These are phyloP conservation scores for Potamilus streckersoni DNA, from an alignment of 1,140 invertebrate species.

Conservation along the genomic window DNA sequence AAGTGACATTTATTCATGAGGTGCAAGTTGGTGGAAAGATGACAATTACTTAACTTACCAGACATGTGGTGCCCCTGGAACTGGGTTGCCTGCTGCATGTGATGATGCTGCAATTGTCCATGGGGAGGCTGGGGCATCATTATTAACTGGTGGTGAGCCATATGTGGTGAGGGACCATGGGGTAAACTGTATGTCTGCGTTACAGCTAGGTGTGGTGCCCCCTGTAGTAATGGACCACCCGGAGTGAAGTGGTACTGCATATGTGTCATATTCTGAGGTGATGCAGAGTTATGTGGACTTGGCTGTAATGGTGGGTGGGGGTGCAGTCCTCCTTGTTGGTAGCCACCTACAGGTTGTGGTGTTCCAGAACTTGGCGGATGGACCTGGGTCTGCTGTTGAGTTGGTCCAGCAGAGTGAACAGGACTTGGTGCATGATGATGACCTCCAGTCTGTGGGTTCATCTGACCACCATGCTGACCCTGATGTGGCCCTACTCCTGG, in stretches of 20 bases:
- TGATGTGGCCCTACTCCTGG: conserved; percentile 4
- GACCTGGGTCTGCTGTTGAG: conserved; percentile 9
- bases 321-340: conserved; percentile 17
- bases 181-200: conserved; percentile 22
- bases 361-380: conserved; percentile 43
- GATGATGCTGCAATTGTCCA: conserved; percentile 14
- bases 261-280: conserved; percentile 20
- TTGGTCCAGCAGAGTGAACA: conserved; percentile 19
- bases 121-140: conserved; percentile 24
- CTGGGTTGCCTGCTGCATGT: conserved; percentile 12
- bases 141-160: conserved; percentile 19
- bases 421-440: conserved; percentile 21
- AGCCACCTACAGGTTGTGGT: conserved; percentile 32
- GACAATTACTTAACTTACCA: conserved; percentile 2
- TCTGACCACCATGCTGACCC: conserved; percentile 17
- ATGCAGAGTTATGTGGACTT: conserved; percentile 22
- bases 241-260: conserved; percentile 12
- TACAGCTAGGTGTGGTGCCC: conserved; percentile 13
- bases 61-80: conserved; percentile 26
- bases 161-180: neutral
- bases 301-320: conserved; percentile 29
- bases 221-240: neutral
- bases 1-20: no score
- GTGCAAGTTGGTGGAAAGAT: no score
- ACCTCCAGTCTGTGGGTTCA: conserved; percentile 6